These are phyloP conservation scores for Passer montanus DNA, from an alignment of 2,113 vertebrate species.

Conservation along the genomic window DNA sequence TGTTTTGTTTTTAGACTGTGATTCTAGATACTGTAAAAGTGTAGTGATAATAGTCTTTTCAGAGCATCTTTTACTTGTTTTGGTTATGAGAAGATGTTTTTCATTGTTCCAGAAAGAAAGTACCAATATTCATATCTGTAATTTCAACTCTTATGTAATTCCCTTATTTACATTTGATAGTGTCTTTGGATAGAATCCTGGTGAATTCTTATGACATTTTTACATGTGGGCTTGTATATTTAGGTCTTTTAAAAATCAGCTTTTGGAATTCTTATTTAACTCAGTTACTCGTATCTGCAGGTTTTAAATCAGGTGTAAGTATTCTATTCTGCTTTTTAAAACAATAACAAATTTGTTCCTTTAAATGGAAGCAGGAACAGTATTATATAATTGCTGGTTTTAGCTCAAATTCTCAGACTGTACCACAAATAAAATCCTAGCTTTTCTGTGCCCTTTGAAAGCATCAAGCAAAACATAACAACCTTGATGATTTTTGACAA, in stretches of 20 bases:
- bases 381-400: not conserved
- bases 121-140: not conserved
- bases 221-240: not conserved
- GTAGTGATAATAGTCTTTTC: not conserved
- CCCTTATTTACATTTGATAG: not conserved
- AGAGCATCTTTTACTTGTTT: not conserved
- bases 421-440: not conserved
- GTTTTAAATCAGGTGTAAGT: not conserved
- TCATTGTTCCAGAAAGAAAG: not conserved
- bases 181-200: not conserved
- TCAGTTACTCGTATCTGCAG: not conserved
- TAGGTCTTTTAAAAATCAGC: not conserved
- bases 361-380: not conserved
- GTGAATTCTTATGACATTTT: not conserved
- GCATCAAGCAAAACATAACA: not conserved
- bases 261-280: not conserved
- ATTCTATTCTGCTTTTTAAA: not conserved
- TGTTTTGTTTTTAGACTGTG: not conserved
- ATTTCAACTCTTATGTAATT: not conserved
- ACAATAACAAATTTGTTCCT: not conserved
- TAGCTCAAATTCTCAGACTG: not conserved
- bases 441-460: not conserved
- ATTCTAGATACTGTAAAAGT: not conserved
- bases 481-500: conserved; percentile 45
- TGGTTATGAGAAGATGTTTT: not conserved